Evolutionary conservation across 2,113 vertebrate genomes (phyloP).

Genomic region (Calidris pygmaea): DNA sequence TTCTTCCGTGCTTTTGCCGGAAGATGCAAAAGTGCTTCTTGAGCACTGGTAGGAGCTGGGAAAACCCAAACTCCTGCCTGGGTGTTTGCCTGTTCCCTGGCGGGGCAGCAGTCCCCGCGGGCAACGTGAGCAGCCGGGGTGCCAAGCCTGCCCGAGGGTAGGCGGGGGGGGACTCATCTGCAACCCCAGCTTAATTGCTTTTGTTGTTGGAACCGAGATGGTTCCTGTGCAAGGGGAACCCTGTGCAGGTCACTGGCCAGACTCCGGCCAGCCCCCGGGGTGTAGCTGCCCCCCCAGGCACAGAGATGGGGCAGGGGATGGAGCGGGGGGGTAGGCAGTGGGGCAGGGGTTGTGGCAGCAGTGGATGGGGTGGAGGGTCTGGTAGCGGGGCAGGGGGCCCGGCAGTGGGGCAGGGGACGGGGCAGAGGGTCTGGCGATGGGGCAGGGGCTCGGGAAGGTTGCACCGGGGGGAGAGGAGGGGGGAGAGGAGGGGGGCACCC

Average conservation of each 20-base stretch:
- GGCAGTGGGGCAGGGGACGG: too few species aligned
- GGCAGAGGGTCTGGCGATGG: neutral
- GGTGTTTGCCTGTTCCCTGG: neutral
- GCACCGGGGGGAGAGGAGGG: too few species aligned
- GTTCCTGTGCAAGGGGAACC: neutral
- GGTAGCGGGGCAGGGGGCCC: too few species aligned
- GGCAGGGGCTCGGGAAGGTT: neutral
- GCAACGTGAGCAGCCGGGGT: accelerated
- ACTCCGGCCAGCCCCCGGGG: neutral
- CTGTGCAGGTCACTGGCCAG: neutral
- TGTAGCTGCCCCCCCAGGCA: neutral
- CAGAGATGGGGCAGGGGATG: neutral
- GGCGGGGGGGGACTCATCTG: accelerated
- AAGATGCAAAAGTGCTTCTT: neutral
- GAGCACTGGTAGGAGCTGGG: neutral
- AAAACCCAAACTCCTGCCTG: neutral
- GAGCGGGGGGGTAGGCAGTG: neutral
- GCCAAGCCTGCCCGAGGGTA: accelerated
- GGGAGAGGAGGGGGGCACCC: too few species aligned
- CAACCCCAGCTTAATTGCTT: neutral
- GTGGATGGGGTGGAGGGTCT: too few species aligned
- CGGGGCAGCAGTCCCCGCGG: accelerated
- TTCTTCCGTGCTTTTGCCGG: neutral
- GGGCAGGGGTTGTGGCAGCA: too few species aligned
- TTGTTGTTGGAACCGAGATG: neutral